These are phyloP conservation scores for Calephelis perditalis DNA, from an alignment of 2,888 invertebrate species.

Conservation along the genomic window DNA sequence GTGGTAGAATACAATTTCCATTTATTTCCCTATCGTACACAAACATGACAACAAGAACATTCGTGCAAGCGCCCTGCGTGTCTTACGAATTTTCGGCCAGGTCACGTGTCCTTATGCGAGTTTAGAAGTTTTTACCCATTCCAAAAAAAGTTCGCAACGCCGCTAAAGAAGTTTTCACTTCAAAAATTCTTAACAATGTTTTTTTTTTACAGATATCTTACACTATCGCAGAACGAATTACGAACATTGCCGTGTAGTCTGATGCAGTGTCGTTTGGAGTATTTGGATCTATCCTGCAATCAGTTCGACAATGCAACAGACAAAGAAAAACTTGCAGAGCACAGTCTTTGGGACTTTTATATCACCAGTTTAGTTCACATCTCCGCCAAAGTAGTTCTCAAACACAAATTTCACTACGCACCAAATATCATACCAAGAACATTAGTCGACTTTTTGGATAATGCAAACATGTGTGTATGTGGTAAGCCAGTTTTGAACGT, in stretches of 20 bases:
- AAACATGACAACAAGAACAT: no score
- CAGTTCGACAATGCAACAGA: slow-evolving; percentile 50
- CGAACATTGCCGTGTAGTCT: slow-evolving; percentile 79
- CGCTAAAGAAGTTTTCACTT: no score
- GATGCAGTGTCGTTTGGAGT: slow-evolving; percentile 69
- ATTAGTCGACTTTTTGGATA: slow-evolving; percentile 78
- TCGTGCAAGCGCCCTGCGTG: no score
- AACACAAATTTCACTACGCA: slow-evolving; percentile 72
- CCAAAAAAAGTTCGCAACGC: no score
- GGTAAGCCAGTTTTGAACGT: slow-evolving; percentile 67
- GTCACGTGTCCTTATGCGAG: no score
- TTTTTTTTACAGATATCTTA: slow-evolving; percentile 68
- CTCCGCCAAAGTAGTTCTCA: slow-evolving; percentile 73
- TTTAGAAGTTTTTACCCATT: no score
- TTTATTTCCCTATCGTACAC: no score
- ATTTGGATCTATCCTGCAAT: slow-evolving; percentile 79
- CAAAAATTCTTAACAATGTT: no score
- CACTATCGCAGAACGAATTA: slow-evolving; percentile 75
- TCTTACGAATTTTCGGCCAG: no score
- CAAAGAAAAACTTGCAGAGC: slow-evolving; percentile 28
- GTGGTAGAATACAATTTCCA: no score
- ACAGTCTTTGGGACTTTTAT: slow-evolving; percentile 53
- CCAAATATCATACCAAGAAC: slow-evolving; percentile 77
- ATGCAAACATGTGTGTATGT: slow-evolving; percentile 81
- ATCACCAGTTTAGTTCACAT: slow-evolving; percentile 74